These are phyloP conservation scores for Toxotes chatareus DNA, from an alignment of 2,113 vertebrate genomes.

Conservation along the genomic window DNA sequence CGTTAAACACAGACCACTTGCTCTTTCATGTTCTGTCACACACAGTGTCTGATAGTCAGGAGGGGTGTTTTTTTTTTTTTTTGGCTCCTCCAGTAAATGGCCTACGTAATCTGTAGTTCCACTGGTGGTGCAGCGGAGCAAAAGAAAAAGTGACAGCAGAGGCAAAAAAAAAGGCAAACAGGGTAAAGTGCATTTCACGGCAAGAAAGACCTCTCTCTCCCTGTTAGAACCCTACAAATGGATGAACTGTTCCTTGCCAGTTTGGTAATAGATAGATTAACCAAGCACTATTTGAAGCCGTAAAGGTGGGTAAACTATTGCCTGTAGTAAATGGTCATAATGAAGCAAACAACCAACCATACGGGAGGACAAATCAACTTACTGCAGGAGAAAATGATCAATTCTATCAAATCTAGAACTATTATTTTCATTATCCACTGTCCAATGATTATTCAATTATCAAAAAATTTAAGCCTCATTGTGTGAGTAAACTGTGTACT, in stretches of 20 bases:
- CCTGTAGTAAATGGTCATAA: background rate
- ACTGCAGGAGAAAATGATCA: background rate
- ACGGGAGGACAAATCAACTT: too few species aligned
- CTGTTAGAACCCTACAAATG: conserved; percentile 24
- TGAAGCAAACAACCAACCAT: background rate
- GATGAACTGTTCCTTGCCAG: conserved; percentile 15
- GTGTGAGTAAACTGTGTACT: background rate
- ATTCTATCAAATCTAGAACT: too few species aligned
- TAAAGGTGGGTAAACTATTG: background rate
- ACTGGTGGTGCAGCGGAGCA: conserved; percentile 55
- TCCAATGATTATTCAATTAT: background rate
- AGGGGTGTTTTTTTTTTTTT: conserved; percentile 16
- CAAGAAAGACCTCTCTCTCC: conserved; percentile 7
- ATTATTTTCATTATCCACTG: background rate
- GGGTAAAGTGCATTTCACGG: conserved; percentile 60
- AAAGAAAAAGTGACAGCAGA: conserved; percentile 62
- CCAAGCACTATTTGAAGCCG: background rate
- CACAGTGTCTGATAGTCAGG: conserved; percentile 38
- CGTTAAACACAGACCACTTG: conserved; percentile 31
- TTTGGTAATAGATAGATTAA: background rate
- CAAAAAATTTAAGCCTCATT: background rate
- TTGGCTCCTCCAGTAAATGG: conserved; percentile 55
- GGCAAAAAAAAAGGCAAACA: conserved; percentile 47
- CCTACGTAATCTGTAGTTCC: conserved; percentile 59
- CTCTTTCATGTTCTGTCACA: conserved; percentile 43